phyloP scores from a whole-genome alignment of 2,113 vertebrate species.

The Apodemus sylvaticus region DNA sequence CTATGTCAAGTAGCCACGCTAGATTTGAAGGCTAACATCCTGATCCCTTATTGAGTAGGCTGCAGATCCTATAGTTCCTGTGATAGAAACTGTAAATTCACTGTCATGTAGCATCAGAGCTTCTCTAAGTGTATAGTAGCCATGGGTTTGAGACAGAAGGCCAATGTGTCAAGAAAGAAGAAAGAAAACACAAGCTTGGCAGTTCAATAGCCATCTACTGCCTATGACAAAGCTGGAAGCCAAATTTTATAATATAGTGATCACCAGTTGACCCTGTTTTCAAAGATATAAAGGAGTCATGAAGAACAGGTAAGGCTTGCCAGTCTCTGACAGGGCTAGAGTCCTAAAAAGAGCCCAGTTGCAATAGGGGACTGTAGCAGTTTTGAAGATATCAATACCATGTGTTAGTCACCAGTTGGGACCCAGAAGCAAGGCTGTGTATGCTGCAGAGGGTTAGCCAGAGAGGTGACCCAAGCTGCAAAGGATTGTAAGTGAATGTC shows the following conservation, averaged over 20 bases:
- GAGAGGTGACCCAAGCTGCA: too few relatives aligned
- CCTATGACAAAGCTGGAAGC: neutral
- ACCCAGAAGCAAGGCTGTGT: too few relatives aligned
- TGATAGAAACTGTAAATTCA: neutral
- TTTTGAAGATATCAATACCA: neutral
- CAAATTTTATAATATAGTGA: neutral
- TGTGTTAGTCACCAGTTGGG: too few relatives aligned
- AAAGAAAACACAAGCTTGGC: neutral
- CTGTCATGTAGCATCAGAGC: neutral
- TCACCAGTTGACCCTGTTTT: neutral
- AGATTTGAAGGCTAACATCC: neutral
- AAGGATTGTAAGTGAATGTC: too few relatives aligned
- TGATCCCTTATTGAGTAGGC: neutral
- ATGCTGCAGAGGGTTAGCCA: too few relatives aligned
- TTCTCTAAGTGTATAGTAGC: neutral
- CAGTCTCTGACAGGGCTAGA: neutral
- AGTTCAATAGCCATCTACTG: too few relatives aligned
- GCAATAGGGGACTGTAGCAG: neutral
- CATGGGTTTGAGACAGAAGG: neutral
- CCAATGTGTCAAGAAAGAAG: neutral
- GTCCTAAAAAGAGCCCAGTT: neutral
- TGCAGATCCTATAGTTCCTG: neutral
- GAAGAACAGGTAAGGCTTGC: neutral
- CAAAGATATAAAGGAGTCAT: too few relatives aligned
- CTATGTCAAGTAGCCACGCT: neutral